A percentile compares a stretch with the other conserved stretches of the same genome.
phyloP scores from a whole-genome alignment of 23 tunicate species.

The Botrylloides violaceus region DNA sequence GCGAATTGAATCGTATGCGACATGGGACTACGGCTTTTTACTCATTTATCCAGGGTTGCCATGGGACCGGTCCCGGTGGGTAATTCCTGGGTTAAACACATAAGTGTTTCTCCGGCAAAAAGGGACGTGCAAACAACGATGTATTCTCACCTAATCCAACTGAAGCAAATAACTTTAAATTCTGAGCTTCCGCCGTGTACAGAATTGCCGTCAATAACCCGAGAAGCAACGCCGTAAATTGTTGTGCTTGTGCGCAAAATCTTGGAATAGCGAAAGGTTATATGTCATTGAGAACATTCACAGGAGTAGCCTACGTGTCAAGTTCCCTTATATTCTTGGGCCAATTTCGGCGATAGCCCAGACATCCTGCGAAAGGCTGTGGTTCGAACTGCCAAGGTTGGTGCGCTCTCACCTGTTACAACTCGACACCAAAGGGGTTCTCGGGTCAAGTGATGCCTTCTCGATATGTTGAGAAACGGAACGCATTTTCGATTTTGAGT shows the following conservation, averaged over 20 bases:
- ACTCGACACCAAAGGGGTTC: too few species aligned
- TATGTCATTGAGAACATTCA: background rate
- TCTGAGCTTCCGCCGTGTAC: slow-evolving; percentile 63
- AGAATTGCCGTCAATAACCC: slow-evolving; percentile 55
- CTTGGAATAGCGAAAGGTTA: background rate
- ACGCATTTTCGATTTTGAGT: too few species aligned
- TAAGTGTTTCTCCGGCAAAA: too few species aligned
- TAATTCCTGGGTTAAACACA: too few species aligned
- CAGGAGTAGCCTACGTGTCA: background rate
- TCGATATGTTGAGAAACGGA: too few species aligned
- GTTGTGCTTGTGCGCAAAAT: slow-evolving; percentile 44
- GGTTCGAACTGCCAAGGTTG: background rate
- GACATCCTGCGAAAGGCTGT: background rate
- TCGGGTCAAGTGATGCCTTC: too few species aligned
- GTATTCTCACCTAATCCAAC: slow-evolving; percentile 55
- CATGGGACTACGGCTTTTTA: too few species aligned
- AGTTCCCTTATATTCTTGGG: slow-evolving; percentile 10
- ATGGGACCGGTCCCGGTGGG: too few species aligned
- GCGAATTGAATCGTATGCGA: too few species aligned
- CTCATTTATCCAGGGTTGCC: too few species aligned
- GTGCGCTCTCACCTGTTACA: too few species aligned
- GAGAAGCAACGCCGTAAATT: slow-evolving; percentile 40
- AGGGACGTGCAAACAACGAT: too few species aligned
- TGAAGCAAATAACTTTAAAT: slow-evolving; percentile 45
- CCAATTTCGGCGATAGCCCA: background rate